Evolutionary conservation across 2,888 invertebrate species (phyloP), one percentile per base, ranked within the genome.

Genomic region (Rhyacophila evoluta): DNA sequence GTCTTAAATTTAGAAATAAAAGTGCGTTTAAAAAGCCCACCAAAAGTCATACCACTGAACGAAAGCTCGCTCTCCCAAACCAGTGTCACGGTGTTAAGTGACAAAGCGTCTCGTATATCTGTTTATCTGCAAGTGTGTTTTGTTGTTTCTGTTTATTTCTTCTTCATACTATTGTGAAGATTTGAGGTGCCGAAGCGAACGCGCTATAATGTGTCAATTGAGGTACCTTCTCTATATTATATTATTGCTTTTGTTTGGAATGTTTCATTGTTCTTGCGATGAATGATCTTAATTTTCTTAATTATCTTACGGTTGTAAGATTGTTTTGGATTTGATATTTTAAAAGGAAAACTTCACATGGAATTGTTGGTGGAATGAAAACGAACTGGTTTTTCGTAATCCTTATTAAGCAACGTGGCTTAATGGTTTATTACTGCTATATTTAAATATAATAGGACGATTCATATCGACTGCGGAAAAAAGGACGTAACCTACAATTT

Each of bases 101-200:
- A 55, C 55, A 55, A 55, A 55, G 55, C 55, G 55, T 55, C 55
- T 55, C 55, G 25, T 25, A 25, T 55, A 55, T 55, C 55, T 55
- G 55, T 55, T 55, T 55, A 55, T 55, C 55, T 55, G 55, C 55
- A 25, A 55, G 55, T 55, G 55, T 55, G 55, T 55, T 55, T 55
- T 55, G 55, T 55, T 19, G 41, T 25, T 25, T 55, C 55, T 55
- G 55, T 55, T 55, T 55, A 55, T 55, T 25, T 55, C 55, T 55
- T 55, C 55, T 55, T 1, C 10, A 8, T 0, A 55, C 55, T 55
- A 25, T 25, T 55, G 55, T 25, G 55, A 19, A 55, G 55, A 55
- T 55, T 25, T 55, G 55, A 55, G 55, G 55, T 55, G 55, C 19
- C 19, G 55, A 55, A 25, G 25, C 55, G 55, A 55, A n/a, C 19